phyloP scores from a whole-genome alignment of 2,797 vertebrate species.

The Pristis pectinata region DNA sequence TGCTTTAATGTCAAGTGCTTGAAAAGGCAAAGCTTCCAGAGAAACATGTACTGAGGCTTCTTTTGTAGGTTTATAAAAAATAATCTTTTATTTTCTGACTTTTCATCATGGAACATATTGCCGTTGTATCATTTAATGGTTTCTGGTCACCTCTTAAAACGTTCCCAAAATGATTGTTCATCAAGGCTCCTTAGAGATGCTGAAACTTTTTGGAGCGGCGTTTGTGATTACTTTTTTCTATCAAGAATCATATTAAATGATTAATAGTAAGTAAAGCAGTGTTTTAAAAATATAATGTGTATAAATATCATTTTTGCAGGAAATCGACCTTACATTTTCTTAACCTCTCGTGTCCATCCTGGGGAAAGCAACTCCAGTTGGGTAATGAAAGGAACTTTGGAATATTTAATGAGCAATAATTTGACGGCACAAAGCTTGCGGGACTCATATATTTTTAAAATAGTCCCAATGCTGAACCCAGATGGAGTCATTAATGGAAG shows the following conservation, averaged over 20 bases:
- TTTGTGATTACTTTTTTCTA: not conserved
- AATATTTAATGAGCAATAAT: slow-evolving; percentile 86
- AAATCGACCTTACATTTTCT: slow-evolving; percentile 88
- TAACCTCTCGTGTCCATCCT: slow-evolving; percentile 92
- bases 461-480: slow-evolving; percentile 97
- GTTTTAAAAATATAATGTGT: not conserved
- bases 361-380: slow-evolving; percentile 97
- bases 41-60: not conserved
- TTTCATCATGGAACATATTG: not conserved
- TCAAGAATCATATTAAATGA: not conserved
- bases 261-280: not conserved
- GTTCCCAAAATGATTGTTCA: not conserved
- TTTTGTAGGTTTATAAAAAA: not conserved
- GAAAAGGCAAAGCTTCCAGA: not conserved
- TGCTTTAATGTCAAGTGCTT: not conserved
- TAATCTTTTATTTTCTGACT: not conserved
- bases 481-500: slow-evolving; percentile 97
- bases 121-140: not conserved
- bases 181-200: not conserved
- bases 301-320: slow-evolving; percentile 56
- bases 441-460: slow-evolving; percentile 95
- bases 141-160: not conserved
- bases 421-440: slow-evolving; percentile 77
- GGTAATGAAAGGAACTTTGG: slow-evolving; percentile 98
- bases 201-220: not conserved